Conservation (phyloP, 2,888 invertebrate genomes). For the Magallana nippona region DNA sequence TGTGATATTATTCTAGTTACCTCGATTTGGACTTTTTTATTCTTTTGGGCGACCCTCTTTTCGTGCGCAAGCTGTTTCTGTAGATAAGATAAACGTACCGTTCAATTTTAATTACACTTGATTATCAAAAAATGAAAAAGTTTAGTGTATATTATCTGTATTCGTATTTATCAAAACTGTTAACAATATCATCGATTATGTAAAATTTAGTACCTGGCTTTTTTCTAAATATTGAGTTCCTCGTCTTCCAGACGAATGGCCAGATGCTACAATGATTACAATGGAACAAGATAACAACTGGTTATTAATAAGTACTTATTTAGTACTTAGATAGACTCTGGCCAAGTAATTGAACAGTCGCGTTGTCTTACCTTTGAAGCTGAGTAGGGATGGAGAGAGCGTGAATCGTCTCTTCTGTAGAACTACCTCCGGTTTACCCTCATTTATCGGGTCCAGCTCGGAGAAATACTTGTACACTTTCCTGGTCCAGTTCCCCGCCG, state of each 20-base stretch:
- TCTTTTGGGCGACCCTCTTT: slow-evolving; percentile 32
- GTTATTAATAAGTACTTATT: too few relatives aligned
- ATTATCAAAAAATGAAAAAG: too few relatives aligned
- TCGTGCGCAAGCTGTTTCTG: slow-evolving; percentile 37
- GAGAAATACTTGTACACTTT: slow-evolving; percentile 66
- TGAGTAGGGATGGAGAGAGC: slow-evolving; percentile 11
- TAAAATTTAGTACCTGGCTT: not conserved
- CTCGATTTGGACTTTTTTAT: slow-evolving; percentile 41
- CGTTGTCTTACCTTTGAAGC: not conserved
- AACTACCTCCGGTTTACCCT: slow-evolving; percentile 17
- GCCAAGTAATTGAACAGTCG: too few relatives aligned
- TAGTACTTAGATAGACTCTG: too few relatives aligned
- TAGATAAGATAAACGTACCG: not conserved
- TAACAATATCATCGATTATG: too few relatives aligned
- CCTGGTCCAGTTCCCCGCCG: slow-evolving; percentile 91
- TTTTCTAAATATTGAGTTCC: slow-evolving; percentile 19
- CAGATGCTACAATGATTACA: not conserved
- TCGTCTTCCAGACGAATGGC: not conserved
- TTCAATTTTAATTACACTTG: too few relatives aligned
- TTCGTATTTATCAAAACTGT: too few relatives aligned
- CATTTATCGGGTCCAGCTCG: slow-evolving; percentile 40
- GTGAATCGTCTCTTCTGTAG: slow-evolving; percentile 6
- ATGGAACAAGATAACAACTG: too few relatives aligned
- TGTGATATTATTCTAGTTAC: too few relatives aligned
- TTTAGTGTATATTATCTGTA: too few relatives aligned